Evolutionary conservation across 2,888 invertebrate genomes (phyloP).

Genomic region (Mylabris sibirica): DNA sequence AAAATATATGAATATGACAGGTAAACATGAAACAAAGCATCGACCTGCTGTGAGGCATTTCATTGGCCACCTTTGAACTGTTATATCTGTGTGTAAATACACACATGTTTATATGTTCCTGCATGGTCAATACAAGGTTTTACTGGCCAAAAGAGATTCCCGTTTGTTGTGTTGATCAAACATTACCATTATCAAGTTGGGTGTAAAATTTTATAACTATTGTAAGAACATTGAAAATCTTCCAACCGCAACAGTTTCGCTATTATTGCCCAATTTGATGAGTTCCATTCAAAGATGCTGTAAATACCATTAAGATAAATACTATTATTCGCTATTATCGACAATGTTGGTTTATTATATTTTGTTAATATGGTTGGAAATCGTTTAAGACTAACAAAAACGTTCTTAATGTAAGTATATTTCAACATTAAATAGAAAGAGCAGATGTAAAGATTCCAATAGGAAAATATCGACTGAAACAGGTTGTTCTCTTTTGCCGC

Average conservation of each 20-base stretch:
- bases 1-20: conserved; percentile 19
- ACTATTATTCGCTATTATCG: background rate
- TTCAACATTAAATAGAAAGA: conserved; percentile 31
- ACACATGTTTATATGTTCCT: background rate
- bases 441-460: conserved; percentile 52
- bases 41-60: conserved; percentile 20
- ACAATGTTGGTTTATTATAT: background rate
- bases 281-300: background rate
- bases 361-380: background rate
- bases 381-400: conserved; percentile 1
- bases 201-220: background rate
- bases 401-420: conserved; percentile 5
- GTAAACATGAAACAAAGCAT: conserved; percentile 16
- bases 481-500: conserved; percentile 31
- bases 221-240: background rate
- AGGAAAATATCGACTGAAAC: conserved; percentile 43
- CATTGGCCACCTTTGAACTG: conserved; percentile 20
- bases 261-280: background rate
- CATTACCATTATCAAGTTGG: background rate
- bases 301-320: background rate
- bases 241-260: background rate
- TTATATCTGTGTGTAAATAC: background rate
- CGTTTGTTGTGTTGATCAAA: background rate
- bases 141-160: background rate
- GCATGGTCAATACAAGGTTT: background rate